Evolutionary conservation across 2,888 invertebrate species (phyloP), one percentile per base, ranked within the genome.

Genomic region (Drosophila nr. perissopoda): DNA sequence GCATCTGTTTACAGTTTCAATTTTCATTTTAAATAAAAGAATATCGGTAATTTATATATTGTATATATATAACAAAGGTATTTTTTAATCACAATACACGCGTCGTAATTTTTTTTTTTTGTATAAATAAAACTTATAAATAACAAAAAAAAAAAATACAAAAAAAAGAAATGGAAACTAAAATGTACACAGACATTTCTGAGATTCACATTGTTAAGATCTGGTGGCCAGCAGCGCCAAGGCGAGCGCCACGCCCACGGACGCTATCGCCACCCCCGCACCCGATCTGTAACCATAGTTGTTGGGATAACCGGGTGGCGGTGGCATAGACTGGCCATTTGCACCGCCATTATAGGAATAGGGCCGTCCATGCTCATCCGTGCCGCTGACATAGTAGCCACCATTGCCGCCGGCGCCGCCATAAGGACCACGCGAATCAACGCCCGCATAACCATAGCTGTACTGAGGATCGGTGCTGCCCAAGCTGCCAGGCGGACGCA

Each of bases 321-420:
- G 76, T 11, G 77, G 74, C 67, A 66, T 29, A 0, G 70, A 56
- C 2, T 76, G 71, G 4, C 72, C 81, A n/a, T 60, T 53, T 10
- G 46, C 51, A 33, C 76, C 79, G 18, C 85, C 80, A 16, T 84
- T 84, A 25, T 87, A 87, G 36, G 87, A 74, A 42, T 64, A 87
- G 40, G 90, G 90, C 0, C 90, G 72, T 1, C 87, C 87, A n/a
- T 89, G 90, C 71, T 90, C 87, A n/a, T 87, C 90, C 25, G 76
- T 88, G 49, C 86, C 88, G 38, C 81, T 70, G 4, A 90, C 76
- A 18, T 89, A 89, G 72, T 88, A 87, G 40, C 79, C 86, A 0
- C 86, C 86, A 34, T 87, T 87, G 64, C 86, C 86, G 1, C 77
- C 86, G 7, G 90, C 81, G 1, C 90, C 86, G 11, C 86, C 86